Conservation (phyloP, 2,888 invertebrate genomes). For the Bugulina stolonifera region DNA sequence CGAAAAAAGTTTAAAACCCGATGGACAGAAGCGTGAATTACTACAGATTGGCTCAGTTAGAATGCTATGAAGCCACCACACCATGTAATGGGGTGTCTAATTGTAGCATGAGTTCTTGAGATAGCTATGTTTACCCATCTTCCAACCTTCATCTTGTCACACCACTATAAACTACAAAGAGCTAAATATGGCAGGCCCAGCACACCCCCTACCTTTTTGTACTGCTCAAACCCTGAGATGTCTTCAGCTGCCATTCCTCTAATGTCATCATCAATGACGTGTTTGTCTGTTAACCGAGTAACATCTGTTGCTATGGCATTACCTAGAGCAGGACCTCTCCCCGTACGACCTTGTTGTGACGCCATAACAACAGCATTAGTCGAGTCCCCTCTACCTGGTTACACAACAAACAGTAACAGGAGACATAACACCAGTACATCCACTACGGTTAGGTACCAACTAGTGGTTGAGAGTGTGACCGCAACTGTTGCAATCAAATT, state of each 20-base stretch:
- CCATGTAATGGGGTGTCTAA: too few species aligned
- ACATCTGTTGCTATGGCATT: background rate
- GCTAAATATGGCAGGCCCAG: too few species aligned
- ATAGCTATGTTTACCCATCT: too few species aligned
- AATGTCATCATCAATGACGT: background rate
- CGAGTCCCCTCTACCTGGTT: conserved; percentile 2
- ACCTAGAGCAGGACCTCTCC: conserved; percentile 21
- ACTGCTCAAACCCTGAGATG: conserved; percentile 7
- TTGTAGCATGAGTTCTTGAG: too few species aligned
- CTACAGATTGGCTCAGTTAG: too few species aligned
- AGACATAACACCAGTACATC: too few species aligned
- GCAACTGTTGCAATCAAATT: background rate
- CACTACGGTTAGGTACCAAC: background rate
- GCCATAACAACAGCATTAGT: conserved; percentile 20
- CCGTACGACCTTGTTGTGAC: background rate
- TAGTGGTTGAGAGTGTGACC: background rate
- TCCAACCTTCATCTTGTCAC: too few species aligned
- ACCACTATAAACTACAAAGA: too few species aligned
- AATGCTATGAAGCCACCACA: too few species aligned
- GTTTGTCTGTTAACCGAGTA: background rate
- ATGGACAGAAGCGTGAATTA: too few species aligned
- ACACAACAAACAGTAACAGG: too few species aligned
- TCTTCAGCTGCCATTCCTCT: conserved; percentile 1
- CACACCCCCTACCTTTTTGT: conserved; percentile 1
- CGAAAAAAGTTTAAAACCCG: too few species aligned